Conservation (phyloP, 2,888 invertebrate genomes). For the Muscina levida region DNA sequence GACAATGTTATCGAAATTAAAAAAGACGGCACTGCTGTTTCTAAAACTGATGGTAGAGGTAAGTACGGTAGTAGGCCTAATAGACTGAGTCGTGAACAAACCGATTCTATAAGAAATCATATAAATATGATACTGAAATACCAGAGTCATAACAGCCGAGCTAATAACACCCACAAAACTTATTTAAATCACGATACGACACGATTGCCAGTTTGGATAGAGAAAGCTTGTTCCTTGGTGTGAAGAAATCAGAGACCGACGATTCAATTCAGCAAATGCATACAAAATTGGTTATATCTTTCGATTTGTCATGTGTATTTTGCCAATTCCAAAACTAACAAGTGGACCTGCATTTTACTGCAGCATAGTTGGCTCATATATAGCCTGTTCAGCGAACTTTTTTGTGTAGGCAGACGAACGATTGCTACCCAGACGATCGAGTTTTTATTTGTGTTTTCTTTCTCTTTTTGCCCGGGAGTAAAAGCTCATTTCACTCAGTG, state of each 20-base stretch:
- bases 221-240: background rate
- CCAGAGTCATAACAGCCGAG: background rate
- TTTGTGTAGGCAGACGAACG: too few relatives aligned
- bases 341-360: constrained; percentile 8
- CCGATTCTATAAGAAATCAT: background rate
- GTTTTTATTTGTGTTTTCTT: too few relatives aligned
- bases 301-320: constrained; percentile 43
- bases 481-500: too few relatives aligned
- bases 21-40: too few relatives aligned
- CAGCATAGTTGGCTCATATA: background rate
- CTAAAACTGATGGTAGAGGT: too few relatives aligned
- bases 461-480: too few relatives aligned
- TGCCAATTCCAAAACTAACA: constrained; percentile 38
- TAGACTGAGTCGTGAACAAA: too few relatives aligned
- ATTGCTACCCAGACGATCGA: too few relatives aligned
- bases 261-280: constrained; percentile 7
- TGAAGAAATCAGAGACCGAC: constrained; percentile 20
- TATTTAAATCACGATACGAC: background rate
- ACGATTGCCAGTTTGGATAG: background rate
- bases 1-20: too few relatives aligned
- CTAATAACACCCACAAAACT: background rate
- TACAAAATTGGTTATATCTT: constrained; percentile 50
- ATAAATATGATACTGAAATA: constrained; percentile 4
- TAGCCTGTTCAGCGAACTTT: too few relatives aligned
- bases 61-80: too few relatives aligned